phyloP scores from a whole-genome alignment of 2,888 invertebrate genomes.

The Cylloceria caligata region DNA sequence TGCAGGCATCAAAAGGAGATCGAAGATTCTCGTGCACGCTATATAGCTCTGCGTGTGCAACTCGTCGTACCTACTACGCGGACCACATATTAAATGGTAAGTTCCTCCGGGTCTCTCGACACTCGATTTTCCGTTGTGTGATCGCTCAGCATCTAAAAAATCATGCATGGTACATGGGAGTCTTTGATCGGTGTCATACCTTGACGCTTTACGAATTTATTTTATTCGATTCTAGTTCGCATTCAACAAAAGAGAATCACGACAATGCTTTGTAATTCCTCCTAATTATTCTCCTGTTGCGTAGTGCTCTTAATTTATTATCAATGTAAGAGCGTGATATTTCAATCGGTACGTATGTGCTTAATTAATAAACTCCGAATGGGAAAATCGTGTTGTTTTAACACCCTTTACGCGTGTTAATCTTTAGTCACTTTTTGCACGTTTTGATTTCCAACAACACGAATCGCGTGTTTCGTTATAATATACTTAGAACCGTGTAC shows the following conservation, averaged over 20 bases:
- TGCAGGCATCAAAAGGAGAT: constrained; percentile 40
- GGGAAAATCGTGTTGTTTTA: too few relatives aligned
- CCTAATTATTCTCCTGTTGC: too few relatives aligned
- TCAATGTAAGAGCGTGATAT: too few relatives aligned
- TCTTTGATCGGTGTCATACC: constrained; percentile 7
- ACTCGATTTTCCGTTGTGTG: constrained; percentile 21
- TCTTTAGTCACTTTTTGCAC: too few relatives aligned
- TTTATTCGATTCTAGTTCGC: constrained; percentile 1
- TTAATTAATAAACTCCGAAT: too few relatives aligned
- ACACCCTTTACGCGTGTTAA: too few relatives aligned
- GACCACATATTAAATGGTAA: constrained; percentile 62
- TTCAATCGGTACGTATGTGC: too few relatives aligned
- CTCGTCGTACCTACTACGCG: constrained; percentile 40
- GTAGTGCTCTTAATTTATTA: too few relatives aligned
- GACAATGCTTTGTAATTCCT: too few relatives aligned
- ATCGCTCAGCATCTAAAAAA: constrained; percentile 27
- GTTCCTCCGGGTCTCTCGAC: constrained; percentile 44
- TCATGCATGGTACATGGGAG: constrained; percentile 4
- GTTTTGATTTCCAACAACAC: too few relatives aligned
- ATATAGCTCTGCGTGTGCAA: neutral
- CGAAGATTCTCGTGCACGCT: constrained; percentile 51
- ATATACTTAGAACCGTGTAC: too few relatives aligned
- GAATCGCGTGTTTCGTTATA: too few relatives aligned
- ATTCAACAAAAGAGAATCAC: neutral
- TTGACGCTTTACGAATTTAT: constrained; percentile 4